Base-by-base conservation (phyloP, 2,888 invertebrate genomes). In the Micropterix aruncella region DNA sequence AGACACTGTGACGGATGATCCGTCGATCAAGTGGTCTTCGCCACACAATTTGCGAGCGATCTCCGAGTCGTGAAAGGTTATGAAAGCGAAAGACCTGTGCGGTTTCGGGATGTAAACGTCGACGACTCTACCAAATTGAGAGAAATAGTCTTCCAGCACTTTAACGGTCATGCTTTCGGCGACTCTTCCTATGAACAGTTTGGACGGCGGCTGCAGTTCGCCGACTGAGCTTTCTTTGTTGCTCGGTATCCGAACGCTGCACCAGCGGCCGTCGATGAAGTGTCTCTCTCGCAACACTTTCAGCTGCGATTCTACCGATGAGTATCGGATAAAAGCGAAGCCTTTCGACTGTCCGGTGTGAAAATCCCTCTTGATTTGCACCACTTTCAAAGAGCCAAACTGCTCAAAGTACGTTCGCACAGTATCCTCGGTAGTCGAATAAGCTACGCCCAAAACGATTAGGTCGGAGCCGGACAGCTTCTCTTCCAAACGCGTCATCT, bases 231-330 rank as follows among this genome's bases (percentile, higher is more conserved):
- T 81, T 68, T 83, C 74, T 65, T 92, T 93, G 18, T 91, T 95
- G 64, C 95, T 94, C 37, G 97, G 97, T 65, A 99, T 90, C 72
- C 95, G 92, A 7, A 97, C 96, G 72, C 97, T 96, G 71, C 97
- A 97, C 90, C 94, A 93, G 55, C 97, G 75, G 1, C 95, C 95
- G 70, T 96, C 96, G 55, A 99, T 96, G 77, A 94, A 86, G 65
- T 96, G 95, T 52, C 94, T 77, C 60, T 93, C 90, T 5, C 92
- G 84, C 50, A 99, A 74, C 40, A 94, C 96, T 59, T 93, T 79
- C 72, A 91, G 83, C 66, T 99, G 99, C 45, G 92, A 86, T 56
- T 95, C 93, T 61, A 94, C 93, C 51, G 89, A 89, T 45, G 84
- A 85, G 70, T 97, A 99, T 54, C 96, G 75, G 50, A 99, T 93